Percentiles rank a stretch among this genome's conserved stretches.
Evolutionary conservation across 2,797 vertebrate species (phyloP).

Genomic region (Bradypus variegatus): DNA sequence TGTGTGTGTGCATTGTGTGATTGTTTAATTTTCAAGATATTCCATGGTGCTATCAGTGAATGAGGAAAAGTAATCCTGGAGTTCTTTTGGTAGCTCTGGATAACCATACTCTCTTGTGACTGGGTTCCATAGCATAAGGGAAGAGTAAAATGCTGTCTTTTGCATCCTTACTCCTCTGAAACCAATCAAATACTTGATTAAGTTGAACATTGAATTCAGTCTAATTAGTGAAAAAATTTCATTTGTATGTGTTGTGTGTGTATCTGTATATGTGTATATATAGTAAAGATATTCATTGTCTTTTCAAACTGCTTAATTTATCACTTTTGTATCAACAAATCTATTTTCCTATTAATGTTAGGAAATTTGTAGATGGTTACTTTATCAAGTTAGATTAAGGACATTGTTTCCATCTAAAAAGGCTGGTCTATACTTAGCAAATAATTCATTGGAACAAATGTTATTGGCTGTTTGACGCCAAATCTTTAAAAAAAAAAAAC

Average conservation of each 20-base stretch:
- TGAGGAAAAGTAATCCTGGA: not conserved
- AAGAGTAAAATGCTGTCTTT: not conserved
- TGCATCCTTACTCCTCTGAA: not conserved
- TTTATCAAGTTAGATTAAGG: not conserved
- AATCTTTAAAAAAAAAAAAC: slow-evolving; percentile 15
- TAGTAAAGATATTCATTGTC: not conserved
- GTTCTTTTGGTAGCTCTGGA: not conserved
- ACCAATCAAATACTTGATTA: not conserved
- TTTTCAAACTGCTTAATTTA: not conserved
- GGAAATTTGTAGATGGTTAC: not conserved
- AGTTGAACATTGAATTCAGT: not conserved
- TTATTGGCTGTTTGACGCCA: not conserved
- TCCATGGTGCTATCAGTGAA: not conserved
- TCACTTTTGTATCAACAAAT: not conserved
- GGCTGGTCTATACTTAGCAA: not conserved
- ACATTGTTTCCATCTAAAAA: not conserved
- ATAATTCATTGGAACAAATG: not conserved
- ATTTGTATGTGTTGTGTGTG: not conserved
- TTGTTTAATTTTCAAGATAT: not conserved
- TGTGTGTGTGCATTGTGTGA: too few species aligned
- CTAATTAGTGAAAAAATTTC: not conserved
- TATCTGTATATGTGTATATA: not conserved
- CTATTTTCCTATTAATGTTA: not conserved
- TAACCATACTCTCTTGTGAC: not conserved
- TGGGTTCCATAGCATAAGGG: not conserved